phyloP scores from a whole-genome alignment of 2,113 vertebrate species.

The Tyrannus savana region DNA sequence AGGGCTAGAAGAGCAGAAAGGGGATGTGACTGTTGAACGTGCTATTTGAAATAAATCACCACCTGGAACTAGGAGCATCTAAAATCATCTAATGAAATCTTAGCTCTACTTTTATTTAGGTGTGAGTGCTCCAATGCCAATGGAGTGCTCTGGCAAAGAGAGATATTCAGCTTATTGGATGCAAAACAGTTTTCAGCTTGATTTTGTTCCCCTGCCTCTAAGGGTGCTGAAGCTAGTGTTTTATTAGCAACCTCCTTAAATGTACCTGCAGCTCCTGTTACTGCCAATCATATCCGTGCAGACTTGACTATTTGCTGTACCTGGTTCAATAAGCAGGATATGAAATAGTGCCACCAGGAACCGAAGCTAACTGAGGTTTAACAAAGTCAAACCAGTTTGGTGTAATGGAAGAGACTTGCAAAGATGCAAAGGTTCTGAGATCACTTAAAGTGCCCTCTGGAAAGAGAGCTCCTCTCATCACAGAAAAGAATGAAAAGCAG shows the following conservation, averaged over 20 bases:
- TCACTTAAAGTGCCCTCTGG: neutral
- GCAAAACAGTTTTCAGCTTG: neutral
- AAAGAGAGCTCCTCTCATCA: neutral
- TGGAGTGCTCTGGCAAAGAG: neutral
- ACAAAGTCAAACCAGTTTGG: neutral
- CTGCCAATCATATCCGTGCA: neutral
- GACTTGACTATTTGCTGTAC: neutral
- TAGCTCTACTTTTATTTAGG: neutral
- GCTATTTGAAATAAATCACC: neutral
- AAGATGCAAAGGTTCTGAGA: neutral
- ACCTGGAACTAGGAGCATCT: neutral
- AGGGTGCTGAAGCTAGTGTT: neutral
- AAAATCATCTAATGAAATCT: neutral
- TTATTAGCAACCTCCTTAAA: neutral
- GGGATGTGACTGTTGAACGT: neutral
- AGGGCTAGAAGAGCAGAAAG: neutral
- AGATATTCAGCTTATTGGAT: neutral
- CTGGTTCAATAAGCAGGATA: neutral
- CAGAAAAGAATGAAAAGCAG: neutral
- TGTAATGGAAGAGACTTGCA: neutral
- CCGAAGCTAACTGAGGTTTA: neutral
- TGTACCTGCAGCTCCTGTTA: neutral
- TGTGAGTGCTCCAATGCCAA: neutral
- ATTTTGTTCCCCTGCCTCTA: neutral
- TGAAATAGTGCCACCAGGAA: accelerated